phyloP scores from a whole-genome alignment of 2,113 vertebrate genomes.

The Tichodroma muraria region DNA sequence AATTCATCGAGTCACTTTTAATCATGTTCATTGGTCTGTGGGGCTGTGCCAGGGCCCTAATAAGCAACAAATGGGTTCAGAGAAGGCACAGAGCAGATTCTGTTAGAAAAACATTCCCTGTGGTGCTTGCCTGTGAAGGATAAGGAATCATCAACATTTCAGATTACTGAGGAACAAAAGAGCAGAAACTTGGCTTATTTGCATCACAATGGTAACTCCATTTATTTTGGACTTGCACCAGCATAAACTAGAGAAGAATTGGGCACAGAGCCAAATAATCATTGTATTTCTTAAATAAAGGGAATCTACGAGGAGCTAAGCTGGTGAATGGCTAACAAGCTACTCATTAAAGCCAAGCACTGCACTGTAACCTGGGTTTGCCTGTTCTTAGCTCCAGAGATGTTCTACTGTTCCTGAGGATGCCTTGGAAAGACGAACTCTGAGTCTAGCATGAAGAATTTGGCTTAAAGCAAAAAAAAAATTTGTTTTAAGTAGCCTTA shows the following conservation, averaged over 20 bases:
- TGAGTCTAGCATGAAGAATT: not conserved
- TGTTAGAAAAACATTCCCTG: not conserved
- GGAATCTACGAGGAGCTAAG: not conserved
- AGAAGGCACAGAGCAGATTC: not conserved
- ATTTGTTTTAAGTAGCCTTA: not conserved
- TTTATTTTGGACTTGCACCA: slow-evolving; percentile 25
- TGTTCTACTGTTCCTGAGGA: not conserved
- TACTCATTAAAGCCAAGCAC: not conserved
- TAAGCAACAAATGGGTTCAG: slow-evolving; percentile 30
- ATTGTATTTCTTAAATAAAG: slow-evolving; percentile 9
- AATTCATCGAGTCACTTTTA: not conserved
- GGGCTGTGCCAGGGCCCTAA: slow-evolving; percentile 17
- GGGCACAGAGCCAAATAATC: not conserved
- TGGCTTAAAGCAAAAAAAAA: not conserved
- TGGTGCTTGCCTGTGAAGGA: not conserved
- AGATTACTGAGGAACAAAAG: not conserved
- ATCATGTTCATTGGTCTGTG: not conserved
- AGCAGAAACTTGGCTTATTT: slow-evolving; percentile 1
- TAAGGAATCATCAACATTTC: not conserved
- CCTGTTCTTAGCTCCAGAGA: not conserved
- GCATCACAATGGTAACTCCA: not conserved
- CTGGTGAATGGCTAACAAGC: not conserved
- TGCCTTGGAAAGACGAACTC: not conserved
- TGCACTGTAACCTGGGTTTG: not conserved
- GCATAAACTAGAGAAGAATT: not conserved